A percentile compares a stretch with the other conserved stretches of the same genome.
Conservation (phyloP, 1,140 invertebrate species). For the Mylabris phalerata region DNA sequence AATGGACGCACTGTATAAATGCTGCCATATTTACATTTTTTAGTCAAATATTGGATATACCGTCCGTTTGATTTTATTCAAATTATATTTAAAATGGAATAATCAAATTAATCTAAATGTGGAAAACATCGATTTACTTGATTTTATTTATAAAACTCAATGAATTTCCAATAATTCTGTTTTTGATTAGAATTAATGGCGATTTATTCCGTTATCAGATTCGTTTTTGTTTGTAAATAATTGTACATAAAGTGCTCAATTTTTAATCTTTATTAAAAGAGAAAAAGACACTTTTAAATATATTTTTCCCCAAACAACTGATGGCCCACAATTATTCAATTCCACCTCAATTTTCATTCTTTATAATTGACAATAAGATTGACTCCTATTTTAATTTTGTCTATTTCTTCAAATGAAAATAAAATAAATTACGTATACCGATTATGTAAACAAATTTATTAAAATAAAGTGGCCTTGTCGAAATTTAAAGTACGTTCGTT, state of each 20-base stretch:
- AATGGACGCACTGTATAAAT: background rate
- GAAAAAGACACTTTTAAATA: conserved; percentile 4
- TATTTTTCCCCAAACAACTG: conserved; percentile 10
- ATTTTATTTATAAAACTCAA: background rate
- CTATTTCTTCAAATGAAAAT: conserved; percentile 3
- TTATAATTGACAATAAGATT: conserved; percentile 13
- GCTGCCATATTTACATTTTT: background rate
- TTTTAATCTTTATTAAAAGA: conserved; percentile 6
- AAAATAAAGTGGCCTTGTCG: conserved; percentile 35
- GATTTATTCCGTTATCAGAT: too few relatives aligned
- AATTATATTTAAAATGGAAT: background rate
- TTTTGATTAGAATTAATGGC: too few relatives aligned
- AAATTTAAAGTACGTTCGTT: conserved; percentile 22
- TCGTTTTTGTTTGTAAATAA: conserved; percentile 26
- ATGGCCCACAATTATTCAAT: conserved; percentile 9
- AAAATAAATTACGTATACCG: conserved; percentile 12
- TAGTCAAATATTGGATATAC: conserved; percentile 19
- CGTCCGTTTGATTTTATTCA: conserved; percentile 17
- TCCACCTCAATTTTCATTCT: background rate
- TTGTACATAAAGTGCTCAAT: conserved; percentile 34
- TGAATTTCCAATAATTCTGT: background rate
- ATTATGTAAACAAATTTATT: conserved; percentile 23
- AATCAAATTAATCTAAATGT: background rate
- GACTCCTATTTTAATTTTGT: conserved; percentile 3
- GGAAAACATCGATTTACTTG: background rate